Evolutionary conservation across 2,797 vertebrate genomes (phyloP), one percentile per base, ranked within the genome.

Genomic region (Myiothlypis chrysogaster): DNA sequence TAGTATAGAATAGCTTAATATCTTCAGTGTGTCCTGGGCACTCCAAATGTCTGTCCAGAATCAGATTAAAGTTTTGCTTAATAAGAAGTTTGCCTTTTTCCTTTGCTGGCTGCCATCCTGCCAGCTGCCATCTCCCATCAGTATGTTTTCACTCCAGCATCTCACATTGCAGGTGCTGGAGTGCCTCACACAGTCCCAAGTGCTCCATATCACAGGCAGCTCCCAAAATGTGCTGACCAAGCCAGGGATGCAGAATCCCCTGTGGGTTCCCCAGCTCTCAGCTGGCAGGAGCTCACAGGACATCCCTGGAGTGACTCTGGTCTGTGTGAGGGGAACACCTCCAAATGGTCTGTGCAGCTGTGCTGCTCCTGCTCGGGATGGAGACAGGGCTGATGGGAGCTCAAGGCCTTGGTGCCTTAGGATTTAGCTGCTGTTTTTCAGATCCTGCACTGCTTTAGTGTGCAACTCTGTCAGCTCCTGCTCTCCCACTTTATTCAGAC

Each of bases 141-240:
- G 52, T 4, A 0, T 8, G 32, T 20, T 76, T 66, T 69, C 4
- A 2, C 37, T 37, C 18, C 0, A 30, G 18, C 52, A 9, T 82
- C 84, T 89, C 53, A 23, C 50, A 21, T 46, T 46, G 56, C 70
- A 73, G 64, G 44, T 60, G 52, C 66, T 72, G 63, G 55, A 39
- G 63, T 79, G 80, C 80, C 80, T 44, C 34, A 24, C 2, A 1
- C 39, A 57, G 41, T 46, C 50, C 9, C 1, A 20, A 69, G 35
- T 6, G 20, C 52, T 79, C 41, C 44, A 9, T 4, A 0, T 4
- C 41, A 10, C 50, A 8, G 34, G 44, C 61, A 68, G 49, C 7
- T 14, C 56, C 73, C 55, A 71, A 22, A 27, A 10, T 3, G 7
- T 14, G 37, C 84, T 71, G 13, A 34, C 68, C 53, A 64, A 75